These are phyloP conservation scores for Halocaridina rubra DNA, from an alignment of 2,888 invertebrate species.

Conservation along the genomic window DNA sequence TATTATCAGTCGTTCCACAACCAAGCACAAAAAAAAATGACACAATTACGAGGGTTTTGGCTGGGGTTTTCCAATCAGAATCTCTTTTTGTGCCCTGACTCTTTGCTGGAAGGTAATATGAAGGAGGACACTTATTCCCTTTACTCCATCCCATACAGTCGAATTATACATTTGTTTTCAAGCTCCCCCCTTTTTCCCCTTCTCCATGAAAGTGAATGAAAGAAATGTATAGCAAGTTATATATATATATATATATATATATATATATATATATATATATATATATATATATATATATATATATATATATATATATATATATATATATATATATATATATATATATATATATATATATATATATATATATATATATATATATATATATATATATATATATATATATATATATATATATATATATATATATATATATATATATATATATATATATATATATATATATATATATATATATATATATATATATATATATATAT, in stretches of 20 bases:
- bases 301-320: slow-evolving; percentile 19
- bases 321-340: slow-evolving; percentile 13
- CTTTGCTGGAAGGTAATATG: too few species aligned
- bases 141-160: too few species aligned
- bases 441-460: slow-evolving; percentile 13
- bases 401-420: slow-evolving; percentile 19
- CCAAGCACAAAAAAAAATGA: too few species aligned
- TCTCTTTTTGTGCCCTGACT: too few species aligned
- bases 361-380: slow-evolving; percentile 1
- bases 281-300: slow-evolving; percentile 18
- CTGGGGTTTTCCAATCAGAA: too few species aligned
- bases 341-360: not conserved
- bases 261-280: not conserved
- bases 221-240: not conserved
- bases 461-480: slow-evolving; percentile 19
- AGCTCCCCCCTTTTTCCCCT: too few species aligned
- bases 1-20: too few species aligned
- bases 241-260: not conserved
- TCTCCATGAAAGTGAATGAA: too few species aligned
- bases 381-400: slow-evolving; percentile 12
- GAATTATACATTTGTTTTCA: too few species aligned
- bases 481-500: slow-evolving; percentile 19
- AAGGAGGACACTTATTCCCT: too few species aligned
- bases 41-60: too few species aligned
- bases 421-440: slow-evolving; percentile 19